Percentiles rank a stretch among this genome's conserved stretches.
Evolutionary conservation across 2,797 vertebrate genomes (phyloP).

Genomic region (Lerista edwardsae): DNA sequence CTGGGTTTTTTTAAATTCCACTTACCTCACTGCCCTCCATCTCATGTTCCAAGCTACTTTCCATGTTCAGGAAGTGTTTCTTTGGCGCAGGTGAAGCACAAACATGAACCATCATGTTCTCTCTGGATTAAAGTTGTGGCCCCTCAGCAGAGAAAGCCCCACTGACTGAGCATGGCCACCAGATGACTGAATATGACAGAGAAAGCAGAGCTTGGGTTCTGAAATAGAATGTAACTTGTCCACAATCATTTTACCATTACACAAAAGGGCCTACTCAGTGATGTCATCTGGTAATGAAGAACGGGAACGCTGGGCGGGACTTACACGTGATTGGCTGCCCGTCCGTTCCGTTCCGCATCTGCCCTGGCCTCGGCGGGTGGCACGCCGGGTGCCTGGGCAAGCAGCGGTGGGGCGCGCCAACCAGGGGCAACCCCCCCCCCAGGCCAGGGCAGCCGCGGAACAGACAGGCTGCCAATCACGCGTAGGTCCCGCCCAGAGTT

Average conservation of each 20-base stretch:
- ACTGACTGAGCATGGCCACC: neutral
- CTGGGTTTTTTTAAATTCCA: constrained; percentile 1
- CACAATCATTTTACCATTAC: neutral
- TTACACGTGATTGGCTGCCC: too few relatives aligned
- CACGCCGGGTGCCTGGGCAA: too few relatives aligned
- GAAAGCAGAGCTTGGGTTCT: neutral
- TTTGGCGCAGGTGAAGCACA: neutral
- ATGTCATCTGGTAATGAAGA: too few relatives aligned
- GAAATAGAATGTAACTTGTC: neutral
- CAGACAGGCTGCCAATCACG: too few relatives aligned
- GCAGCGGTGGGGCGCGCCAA: too few relatives aligned
- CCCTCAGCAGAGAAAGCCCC: neutral
- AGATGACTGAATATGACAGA: neutral
- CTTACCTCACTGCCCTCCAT: neutral
- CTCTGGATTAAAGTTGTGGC: neutral
- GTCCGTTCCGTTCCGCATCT: too few relatives aligned
- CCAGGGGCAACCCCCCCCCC: too few relatives aligned
- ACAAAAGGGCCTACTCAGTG: neutral
- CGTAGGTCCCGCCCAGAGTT: too few relatives aligned
- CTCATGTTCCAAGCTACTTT: neutral
- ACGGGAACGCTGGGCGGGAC: too few relatives aligned
- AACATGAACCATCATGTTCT: neutral
- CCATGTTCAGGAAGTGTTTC: neutral
- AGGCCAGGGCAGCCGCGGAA: too few relatives aligned
- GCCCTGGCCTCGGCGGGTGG: too few relatives aligned